Conservation (phyloP, 2,888 invertebrate genomes). For the Xiphydria camelus region DNA sequence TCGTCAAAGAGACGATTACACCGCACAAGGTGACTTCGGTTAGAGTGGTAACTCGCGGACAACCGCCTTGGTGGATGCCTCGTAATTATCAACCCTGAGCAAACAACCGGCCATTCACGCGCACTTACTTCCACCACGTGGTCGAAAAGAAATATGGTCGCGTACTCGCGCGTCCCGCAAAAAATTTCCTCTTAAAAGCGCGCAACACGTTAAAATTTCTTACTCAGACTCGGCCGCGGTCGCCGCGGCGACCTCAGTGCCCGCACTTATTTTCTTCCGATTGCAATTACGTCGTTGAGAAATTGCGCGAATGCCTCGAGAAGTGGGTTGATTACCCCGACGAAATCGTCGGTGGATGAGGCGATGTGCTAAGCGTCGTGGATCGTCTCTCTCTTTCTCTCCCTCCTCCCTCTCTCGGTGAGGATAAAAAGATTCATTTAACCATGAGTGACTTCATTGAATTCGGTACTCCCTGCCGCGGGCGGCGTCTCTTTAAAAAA, state of each 20-base stretch:
- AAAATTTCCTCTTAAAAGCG: no score
- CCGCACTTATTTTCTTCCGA: slow-evolving; percentile 17
- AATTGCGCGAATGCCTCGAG: slow-evolving; percentile 38
- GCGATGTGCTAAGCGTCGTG: background rate
- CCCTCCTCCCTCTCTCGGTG: background rate
- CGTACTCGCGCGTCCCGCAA: no score
- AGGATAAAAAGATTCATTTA: background rate
- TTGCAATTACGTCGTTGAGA: slow-evolving; percentile 31
- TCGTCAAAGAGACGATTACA: no score
- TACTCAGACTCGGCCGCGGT: background rate
- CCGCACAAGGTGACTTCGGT: no score
- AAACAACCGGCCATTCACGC: slow-evolving; percentile 16
- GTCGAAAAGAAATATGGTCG: no score
- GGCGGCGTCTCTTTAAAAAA: no score
- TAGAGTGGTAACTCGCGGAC: slow-evolving; percentile 25
- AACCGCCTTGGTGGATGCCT: slow-evolving; percentile 30
- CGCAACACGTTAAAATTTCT: background rate
- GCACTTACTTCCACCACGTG: no score
- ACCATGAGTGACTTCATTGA: background rate
- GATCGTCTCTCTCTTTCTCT: background rate
- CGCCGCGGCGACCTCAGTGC: background rate
- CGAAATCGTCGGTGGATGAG: no score
- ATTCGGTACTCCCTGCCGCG: background rate
- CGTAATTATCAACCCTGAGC: slow-evolving; percentile 30
- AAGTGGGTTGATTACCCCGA: slow-evolving; percentile 40